Conservation (phyloP, 2,113 vertebrate genomes). For the Melanerpes formicivorus region DNA sequence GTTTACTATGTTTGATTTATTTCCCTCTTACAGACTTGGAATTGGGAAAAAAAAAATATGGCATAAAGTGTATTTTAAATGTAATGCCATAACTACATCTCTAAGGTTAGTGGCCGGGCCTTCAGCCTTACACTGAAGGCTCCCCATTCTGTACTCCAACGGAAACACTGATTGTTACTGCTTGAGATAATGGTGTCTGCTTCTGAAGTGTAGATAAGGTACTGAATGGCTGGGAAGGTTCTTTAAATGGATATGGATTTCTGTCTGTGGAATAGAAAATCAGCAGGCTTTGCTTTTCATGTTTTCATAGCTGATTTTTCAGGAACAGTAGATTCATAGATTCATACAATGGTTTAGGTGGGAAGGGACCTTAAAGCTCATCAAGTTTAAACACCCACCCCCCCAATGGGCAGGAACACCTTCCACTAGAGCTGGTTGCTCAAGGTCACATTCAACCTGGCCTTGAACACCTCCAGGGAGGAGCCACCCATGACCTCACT, state of each 20-base stretch:
- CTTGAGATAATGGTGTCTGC: neutral
- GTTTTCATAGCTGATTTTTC: neutral
- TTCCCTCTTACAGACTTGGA: neutral
- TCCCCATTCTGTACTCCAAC: neutral
- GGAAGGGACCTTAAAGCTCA: no score
- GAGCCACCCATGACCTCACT: no score
- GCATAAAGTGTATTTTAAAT: neutral
- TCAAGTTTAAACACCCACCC: no score
- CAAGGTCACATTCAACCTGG: no score
- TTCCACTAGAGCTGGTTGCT: no score
- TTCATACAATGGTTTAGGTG: no score
- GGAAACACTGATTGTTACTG: neutral
- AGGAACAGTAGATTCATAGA: neutral
- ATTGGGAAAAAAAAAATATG: neutral
- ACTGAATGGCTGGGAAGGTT: neutral
- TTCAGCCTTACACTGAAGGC: slow-evolving; percentile 15
- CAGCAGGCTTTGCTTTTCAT: neutral
- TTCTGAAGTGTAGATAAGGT: neutral
- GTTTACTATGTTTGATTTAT: slow-evolving; percentile 38
- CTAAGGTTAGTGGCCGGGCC: neutral
- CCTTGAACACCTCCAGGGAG: no score
- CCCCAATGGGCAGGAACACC: no score
- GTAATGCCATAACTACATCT: neutral
- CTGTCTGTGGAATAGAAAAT: neutral
- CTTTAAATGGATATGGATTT: neutral